Base-by-base conservation (phyloP, 2,888 invertebrate species). In the Eupithecia dodoneata region DNA sequence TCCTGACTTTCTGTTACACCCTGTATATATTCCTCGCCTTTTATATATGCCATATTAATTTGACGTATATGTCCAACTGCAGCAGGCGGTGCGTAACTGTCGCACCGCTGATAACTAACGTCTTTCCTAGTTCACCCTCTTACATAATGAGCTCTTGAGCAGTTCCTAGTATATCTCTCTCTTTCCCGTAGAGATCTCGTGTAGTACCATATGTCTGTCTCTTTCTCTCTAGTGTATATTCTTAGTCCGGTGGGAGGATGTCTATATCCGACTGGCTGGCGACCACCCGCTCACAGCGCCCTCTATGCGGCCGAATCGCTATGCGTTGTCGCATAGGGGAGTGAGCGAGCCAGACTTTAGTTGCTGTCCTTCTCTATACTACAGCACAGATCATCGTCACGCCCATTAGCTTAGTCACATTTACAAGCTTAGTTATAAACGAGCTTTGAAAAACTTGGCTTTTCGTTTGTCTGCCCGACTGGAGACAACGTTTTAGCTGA, bases 241-340 rank as follows among this genome's bases (percentile, higher is more conserved):
- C n/a, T 55, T 6, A 15, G n/a, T 5, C 72, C 80, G 83, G 84
- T 84, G 83, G 83, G 79, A 84, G 84, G 76, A 66, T 49, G 73
- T 55, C 78, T 75, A 63, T 67, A 65, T 73, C 73, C 78, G 78
- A n/a, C 78, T 78, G 78, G 78, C 78, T 75, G 42, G 71, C 78
- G 65, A 78, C 78, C 78, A 78, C 78, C 75, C 75, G 55, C 71
- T 69, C 74, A 69, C 72, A 49, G 59, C n/a, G 15, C 15, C 77
- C 72, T 69, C 13, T 30, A 15, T 41, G 49, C 49, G 74, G 49
- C 74, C 72, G 13, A 72, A 74, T 75, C 77, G 77, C 70, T 6
- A 4, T 74, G 77, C 77, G 74, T 74, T 77, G 72, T 72, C 49
- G 69, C 67, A 49, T 44, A 10, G 71, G 63, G 77, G 77, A 69